Evolutionary conservation across 2,797 vertebrate genomes (phyloP), one percentile per base, ranked within the genome.

Genomic region (Siniperca undulata): DNA sequence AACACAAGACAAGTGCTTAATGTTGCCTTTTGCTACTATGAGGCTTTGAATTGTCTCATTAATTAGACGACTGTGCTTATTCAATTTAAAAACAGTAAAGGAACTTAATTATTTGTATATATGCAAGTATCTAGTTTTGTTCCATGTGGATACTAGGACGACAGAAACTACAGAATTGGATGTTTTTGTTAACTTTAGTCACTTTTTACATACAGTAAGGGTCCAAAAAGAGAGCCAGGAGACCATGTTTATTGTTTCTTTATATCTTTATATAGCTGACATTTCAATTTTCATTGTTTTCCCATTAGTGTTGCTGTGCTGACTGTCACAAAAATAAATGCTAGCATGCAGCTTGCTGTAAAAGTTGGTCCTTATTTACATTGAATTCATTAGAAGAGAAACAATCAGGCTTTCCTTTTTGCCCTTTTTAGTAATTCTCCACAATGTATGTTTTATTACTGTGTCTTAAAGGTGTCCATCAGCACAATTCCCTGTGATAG

Each of bases 401-500:
- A 80, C 42, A 83, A 73, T 65, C 71, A 46, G 76, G 40, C 74
- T 81, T 70, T 84, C 24, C 44, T 87, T 74, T 91, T 62, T 85
- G 55, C 74, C 79, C 85, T 85, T 78, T 76, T 55, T 56, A 40
- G 52, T 76, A 65, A 65, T 56, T 52, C 50, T 64, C 59, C 50
- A n/a, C 40, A 62, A n/a, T 27, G 4, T 70, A 69, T 61, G 66
- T 76, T 71, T 40, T 76, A 85, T 86, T 67, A 76, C 67, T 34
- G 78, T 88, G 58, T 89, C 80, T 92, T 82, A 88, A 87, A 82
- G 67, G 81, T 74, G 78, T 83, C 73, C 88, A 92, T 93, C 88
- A 91, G 94, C 93, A 94, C 94, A 94, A 94, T 38, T 46, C 84
- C 85, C 85, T 80, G 81, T 91, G 92, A 92, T 91, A 92, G 91